These are phyloP conservation scores for Strigamia crassipes DNA, from an alignment of 2,888 invertebrate genomes.

Conservation along the genomic window DNA sequence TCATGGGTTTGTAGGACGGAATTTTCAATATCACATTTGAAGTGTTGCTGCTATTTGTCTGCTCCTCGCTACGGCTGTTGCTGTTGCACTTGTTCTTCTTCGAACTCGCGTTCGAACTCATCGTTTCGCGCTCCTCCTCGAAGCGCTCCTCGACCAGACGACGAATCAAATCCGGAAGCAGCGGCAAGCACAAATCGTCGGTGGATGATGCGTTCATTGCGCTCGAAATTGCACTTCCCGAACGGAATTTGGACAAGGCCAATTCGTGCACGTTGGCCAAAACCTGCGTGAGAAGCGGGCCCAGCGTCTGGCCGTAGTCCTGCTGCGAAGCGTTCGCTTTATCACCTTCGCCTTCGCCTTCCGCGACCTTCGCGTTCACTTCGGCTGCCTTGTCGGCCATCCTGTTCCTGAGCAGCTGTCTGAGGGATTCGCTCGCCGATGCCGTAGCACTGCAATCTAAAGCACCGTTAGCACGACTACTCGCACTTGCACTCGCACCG, in stretches of 20 bases:
- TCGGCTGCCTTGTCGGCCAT: constrained; percentile 50
- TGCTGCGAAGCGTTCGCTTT: constrained; percentile 31
- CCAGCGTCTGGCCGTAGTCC: constrained; percentile 52
- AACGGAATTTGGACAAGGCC: constrained; percentile 50
- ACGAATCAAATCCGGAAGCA: constrained; percentile 58
- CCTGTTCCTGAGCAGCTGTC: constrained; percentile 52
- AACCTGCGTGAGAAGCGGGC: constrained; percentile 52
- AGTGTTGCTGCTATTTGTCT: background rate
- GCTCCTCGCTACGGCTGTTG: constrained; percentile 48
- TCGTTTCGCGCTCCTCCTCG: constrained; percentile 54
- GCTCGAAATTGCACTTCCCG: constrained; percentile 47
- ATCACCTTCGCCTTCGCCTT: constrained; percentile 11
- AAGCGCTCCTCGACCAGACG: constrained; percentile 58
- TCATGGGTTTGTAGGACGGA: constrained; percentile 82
- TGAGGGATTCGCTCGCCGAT: constrained; percentile 53
- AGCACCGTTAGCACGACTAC: constrained; percentile 1
- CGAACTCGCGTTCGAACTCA: background rate
- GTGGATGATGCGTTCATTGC: constrained; percentile 49
- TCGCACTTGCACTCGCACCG: background rate
- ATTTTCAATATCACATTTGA: constrained; percentile 80
- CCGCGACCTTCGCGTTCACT: background rate
- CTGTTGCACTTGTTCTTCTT: constrained; percentile 38
- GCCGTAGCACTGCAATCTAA: background rate
- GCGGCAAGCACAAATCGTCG: constrained; percentile 54
- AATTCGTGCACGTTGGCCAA: constrained; percentile 53